phyloP scores from a whole-genome alignment of 2,113 vertebrate genomes.

The Chlorocebus sabaeus region DNA sequence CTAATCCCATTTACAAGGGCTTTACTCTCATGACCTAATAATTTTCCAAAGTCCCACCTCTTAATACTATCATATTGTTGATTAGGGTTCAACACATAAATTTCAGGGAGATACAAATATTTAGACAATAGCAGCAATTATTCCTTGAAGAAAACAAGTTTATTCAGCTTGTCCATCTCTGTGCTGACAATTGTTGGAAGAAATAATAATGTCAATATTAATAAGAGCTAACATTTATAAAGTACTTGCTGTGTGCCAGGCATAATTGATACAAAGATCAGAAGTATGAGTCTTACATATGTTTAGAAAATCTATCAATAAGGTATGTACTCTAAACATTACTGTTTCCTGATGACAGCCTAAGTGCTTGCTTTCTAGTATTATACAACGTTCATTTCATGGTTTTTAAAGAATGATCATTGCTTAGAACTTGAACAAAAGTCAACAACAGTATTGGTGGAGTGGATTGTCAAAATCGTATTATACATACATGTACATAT shows the following conservation, averaged over 20 bases:
- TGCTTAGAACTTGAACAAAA: neutral
- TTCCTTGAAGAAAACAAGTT: neutral
- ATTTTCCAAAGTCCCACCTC: too few relatives aligned
- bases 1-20: neutral
- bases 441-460: neutral
- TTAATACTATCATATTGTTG: neutral
- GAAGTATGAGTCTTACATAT: neutral
- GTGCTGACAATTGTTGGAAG: neutral
- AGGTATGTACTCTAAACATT: neutral
- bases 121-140: neutral
- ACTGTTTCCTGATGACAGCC: neutral
- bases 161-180: neutral
- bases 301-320: neutral
- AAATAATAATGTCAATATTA: neutral
- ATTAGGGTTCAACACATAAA: neutral
- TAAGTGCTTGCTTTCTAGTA: neutral
- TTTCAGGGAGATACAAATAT: neutral
- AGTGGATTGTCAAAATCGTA: neutral
- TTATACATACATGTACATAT: neutral
- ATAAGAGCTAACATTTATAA: neutral
- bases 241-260: neutral
- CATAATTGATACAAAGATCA: neutral
- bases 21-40: neutral
- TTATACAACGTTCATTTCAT: neutral
- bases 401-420: neutral